These are phyloP conservation scores for Diorhabda carinulata DNA, from an alignment of 1,140 invertebrate species.

Conservation along the genomic window DNA sequence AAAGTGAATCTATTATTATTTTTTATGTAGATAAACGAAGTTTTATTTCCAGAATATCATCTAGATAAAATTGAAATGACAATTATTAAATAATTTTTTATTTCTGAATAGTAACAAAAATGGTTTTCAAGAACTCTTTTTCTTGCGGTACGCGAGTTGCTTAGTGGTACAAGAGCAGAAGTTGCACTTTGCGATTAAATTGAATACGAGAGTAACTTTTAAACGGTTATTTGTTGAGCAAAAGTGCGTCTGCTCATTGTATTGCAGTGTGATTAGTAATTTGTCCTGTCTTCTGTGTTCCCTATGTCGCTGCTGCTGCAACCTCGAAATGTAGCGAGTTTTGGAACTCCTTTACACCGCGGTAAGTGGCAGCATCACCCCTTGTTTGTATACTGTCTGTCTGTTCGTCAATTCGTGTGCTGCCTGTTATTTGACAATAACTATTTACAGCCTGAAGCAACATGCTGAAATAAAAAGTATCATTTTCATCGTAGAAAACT, in stretches of 20 bases:
- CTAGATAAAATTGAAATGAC: neutral
- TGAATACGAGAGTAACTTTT: neutral
- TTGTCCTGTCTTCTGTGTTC: constrained; percentile 70
- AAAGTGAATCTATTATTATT: too few relatives aligned
- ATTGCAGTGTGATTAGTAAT: constrained; percentile 64
- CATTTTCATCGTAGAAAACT: neutral
- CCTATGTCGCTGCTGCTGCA: constrained; percentile 66
- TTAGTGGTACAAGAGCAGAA: constrained; percentile 36
- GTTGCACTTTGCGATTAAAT: neutral
- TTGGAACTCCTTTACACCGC: constrained; percentile 95
- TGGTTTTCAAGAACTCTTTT: too few relatives aligned
- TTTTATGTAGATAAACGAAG: too few relatives aligned
- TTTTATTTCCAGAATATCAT: neutral
- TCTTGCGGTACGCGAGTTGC: constrained; percentile 7
- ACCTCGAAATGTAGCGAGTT: constrained; percentile 79
- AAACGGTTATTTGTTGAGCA: neutral
- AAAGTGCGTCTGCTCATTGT: constrained; percentile 47
- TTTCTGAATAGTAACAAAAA: too few relatives aligned
- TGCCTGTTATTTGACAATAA: constrained; percentile 39
- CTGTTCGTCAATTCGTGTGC: constrained; percentile 46
- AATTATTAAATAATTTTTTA: neutral
- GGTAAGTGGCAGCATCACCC: constrained; percentile 79
- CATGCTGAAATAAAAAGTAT: neutral
- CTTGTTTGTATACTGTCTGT: constrained; percentile 46
- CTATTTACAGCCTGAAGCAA: constrained; percentile 19